Evolutionary conservation across 2,797 vertebrate genomes (phyloP).

Genomic region (Myotis myotis): DNA sequence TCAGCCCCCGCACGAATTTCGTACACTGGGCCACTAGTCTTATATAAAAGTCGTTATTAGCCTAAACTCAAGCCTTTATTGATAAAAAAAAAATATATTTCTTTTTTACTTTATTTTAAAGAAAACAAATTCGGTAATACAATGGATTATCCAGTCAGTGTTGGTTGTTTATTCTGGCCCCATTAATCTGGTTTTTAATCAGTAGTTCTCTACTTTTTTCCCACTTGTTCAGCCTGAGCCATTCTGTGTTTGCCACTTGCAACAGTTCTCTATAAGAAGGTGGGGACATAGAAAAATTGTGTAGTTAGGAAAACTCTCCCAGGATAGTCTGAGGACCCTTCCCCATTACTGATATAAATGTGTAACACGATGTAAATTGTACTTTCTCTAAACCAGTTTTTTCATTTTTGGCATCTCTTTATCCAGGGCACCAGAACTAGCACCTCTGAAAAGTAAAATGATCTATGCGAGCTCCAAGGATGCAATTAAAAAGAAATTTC

Average conservation of each 20-base stretch:
- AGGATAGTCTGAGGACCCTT: neutral
- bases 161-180: neutral
- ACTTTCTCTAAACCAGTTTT: neutral
- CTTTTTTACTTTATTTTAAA: neutral
- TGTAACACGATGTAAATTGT: neutral
- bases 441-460: conserved; percentile 88
- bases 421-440: conserved; percentile 87
- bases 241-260: neutral
- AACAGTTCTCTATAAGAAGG: neutral
- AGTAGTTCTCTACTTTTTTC: neutral
- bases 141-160: neutral
- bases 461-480: conserved; percentile 88
- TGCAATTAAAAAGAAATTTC: conserved; percentile 83
- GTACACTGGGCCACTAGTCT: neutral
- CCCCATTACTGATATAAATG: neutral
- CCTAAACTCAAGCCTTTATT: neutral
- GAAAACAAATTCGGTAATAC: neutral
- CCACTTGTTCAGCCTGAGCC: neutral
- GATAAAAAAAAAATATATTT: neutral
- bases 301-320: neutral
- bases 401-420: conserved; percentile 39
- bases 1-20: no score
- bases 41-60: neutral
- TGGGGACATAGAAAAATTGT: neutral
- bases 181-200: neutral